Conservation (phyloP, 2,888 invertebrate genomes). For the Scotopteryx bipunctaria region DNA sequence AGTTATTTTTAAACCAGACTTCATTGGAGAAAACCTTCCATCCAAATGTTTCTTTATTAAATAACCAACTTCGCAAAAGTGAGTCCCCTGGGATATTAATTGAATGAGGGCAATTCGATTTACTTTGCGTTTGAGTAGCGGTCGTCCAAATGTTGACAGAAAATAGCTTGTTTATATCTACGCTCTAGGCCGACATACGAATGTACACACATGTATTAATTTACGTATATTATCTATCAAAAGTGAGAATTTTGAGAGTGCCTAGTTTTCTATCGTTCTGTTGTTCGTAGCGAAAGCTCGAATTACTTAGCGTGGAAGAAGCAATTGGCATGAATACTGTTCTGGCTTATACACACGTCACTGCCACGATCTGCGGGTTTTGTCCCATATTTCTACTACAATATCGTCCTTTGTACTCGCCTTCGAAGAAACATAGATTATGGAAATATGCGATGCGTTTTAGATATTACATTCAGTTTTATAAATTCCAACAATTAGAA, state of each 20-base stretch:
- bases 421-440: slow-evolving; percentile 3
- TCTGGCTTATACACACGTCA: slow-evolving; percentile 33
- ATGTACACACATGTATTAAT: too few relatives aligned
- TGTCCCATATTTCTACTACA: slow-evolving; percentile 31
- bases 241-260: too few relatives aligned
- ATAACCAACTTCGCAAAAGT: too few relatives aligned
- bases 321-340: slow-evolving; percentile 33
- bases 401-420: slow-evolving; percentile 7
- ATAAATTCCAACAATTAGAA: background rate
- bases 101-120: too few relatives aligned
- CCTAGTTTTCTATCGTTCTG: background rate
- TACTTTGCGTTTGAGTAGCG: too few relatives aligned
- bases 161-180: too few relatives aligned
- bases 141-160: too few relatives aligned
- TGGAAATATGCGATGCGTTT: background rate
- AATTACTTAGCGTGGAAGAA: slow-evolving; percentile 24
- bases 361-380: slow-evolving; percentile 24
- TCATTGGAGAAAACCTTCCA: background rate
- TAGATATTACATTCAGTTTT: background rate
- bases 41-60: too few relatives aligned
- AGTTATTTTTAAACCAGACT: slow-evolving; percentile 16
- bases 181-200: too few relatives aligned
- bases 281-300: background rate
- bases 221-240: too few relatives aligned
- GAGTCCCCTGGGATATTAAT: too few relatives aligned